Base-by-base conservation (phyloP, 2,797 vertebrate genomes). In the Amblyraja radiata region DNA sequence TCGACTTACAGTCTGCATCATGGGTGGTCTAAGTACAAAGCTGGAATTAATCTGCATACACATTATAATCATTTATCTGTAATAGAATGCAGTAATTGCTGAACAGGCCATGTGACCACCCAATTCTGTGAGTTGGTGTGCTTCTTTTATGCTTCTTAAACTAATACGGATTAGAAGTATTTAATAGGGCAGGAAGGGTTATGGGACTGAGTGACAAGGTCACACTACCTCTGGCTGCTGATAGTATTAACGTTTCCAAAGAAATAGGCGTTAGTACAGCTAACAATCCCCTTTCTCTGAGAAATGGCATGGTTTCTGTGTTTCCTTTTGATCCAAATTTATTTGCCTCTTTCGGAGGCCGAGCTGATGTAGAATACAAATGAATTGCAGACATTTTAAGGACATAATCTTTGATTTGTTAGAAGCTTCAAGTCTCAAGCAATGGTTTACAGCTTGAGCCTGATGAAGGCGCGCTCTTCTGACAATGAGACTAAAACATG, bases 11-110 rank as follows among this genome's bases (percentile, higher is more conserved):
- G 39, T 76, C 11, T 76, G 2, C 90, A 28, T 92, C 46, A 28
- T 11, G 90, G 39, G 90, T 92, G 90, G 90, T 58, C 90, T n/a
- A 32, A 46, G 13, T 54, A 92, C 71, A 92, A 76, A 92, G 71
- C 13, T 9, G 21, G 36, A 36, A 92, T 74, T 76, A 92, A n/a
- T 92, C 39, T 23, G 14, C 16, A 11, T 36, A 6, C 65, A 73
- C 39, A 92, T 92, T 39, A 4, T 63, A 71, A 6, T 14, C 90
- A 74, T n/a, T 92, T 32, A 54, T 92, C 71, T 74, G 6, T 39
- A 92, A 6, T 13, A 92, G 39, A 76, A 76, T 92, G 68, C 23
- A 28, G 71, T 28, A 74, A 92, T 92, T 1, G 28, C 36, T 91
- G 25, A 11, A 71, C 18, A 54, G 65, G 63, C 65, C 65, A 36